These are phyloP conservation scores for Leucophenga maculata DNA, from an alignment of 2,888 invertebrate genomes.

Conservation along the genomic window DNA sequence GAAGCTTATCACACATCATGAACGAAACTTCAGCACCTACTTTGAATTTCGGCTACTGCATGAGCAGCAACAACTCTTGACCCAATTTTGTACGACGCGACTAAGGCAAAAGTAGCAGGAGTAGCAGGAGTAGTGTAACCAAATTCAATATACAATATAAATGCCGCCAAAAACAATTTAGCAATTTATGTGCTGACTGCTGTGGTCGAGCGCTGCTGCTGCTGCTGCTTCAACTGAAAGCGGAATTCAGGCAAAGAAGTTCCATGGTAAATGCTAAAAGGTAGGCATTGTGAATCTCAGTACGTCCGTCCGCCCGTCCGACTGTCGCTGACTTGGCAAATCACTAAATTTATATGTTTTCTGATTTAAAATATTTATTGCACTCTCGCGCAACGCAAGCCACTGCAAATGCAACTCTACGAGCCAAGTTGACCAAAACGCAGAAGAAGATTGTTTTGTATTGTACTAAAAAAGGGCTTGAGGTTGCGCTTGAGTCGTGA, in stretches of 20 bases:
- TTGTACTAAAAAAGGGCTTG: slow-evolving; percentile 18
- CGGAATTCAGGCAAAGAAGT: no score
- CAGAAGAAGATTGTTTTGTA: not conserved
- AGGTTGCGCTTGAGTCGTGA: slow-evolving; percentile 25
- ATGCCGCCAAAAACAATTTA: slow-evolving; percentile 67
- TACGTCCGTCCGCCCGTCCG: not conserved
- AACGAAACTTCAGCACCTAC: slow-evolving; percentile 67
- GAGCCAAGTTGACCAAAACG: slow-evolving; percentile 1
- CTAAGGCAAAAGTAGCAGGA: slow-evolving; percentile 1
- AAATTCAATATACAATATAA: slow-evolving; percentile 60
- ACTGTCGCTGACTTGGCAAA: slow-evolving; percentile 59
- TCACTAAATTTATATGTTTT: slow-evolving; percentile 70
- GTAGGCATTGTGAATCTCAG: not conserved
- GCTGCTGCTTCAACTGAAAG: not conserved
- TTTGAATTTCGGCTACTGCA: slow-evolving; percentile 67
- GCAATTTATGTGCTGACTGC: slow-evolving; percentile 63
- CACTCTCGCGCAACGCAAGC: slow-evolving; percentile 45
- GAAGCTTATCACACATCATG: slow-evolving; percentile 68
- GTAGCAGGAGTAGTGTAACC: slow-evolving; percentile 14
- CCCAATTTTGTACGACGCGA: slow-evolving; percentile 27
- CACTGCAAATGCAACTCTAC: slow-evolving; percentile 44
- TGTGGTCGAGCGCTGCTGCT: slow-evolving; percentile 27
- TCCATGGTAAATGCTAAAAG: not conserved
- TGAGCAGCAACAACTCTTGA: slow-evolving; percentile 40
- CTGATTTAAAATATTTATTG: slow-evolving; percentile 70